Evolutionary conservation across 92 coral and sea anemone species (phyloP).

Genomic region (Epizoanthus fatuus): DNA sequence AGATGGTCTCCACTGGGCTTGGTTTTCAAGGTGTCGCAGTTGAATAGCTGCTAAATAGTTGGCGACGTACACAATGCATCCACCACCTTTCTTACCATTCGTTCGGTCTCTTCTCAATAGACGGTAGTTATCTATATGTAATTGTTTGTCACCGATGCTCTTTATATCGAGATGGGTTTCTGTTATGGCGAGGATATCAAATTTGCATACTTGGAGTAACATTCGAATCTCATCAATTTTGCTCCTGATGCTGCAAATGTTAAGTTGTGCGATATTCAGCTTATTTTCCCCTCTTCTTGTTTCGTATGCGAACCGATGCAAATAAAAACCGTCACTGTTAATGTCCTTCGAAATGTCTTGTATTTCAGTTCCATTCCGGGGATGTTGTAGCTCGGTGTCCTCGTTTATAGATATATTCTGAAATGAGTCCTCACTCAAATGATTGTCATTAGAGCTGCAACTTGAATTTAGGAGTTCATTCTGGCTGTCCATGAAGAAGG

Average conservation of each 20-base stretch:
- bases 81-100: constrained; percentile 37
- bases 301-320: neutral
- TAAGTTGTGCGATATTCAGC: constrained; percentile 49
- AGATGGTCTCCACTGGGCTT: constrained; percentile 37
- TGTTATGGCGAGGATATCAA: constrained; percentile 61
- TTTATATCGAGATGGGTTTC: constrained; percentile 40
- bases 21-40: constrained; percentile 26
- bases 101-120: constrained; percentile 47
- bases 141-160: constrained; percentile 43
- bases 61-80: constrained; percentile 53
- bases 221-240: constrained; percentile 34
- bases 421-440: neutral
- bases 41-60: constrained; percentile 55
- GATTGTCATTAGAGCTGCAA: neutral
- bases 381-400: neutral
- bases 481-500: constrained; percentile 9
- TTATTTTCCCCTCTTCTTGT: constrained; percentile 24
- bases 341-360: neutral
- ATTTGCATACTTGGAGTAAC: constrained; percentile 31
- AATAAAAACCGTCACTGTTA: constrained; percentile 1
- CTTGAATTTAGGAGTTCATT: constrained; percentile 2
- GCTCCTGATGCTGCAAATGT: constrained; percentile 50
- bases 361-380: neutral
- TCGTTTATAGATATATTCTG: neutral
- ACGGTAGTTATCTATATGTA: constrained; percentile 26